A percentile compares a stretch with the other conserved stretches of the same genome.
These are phyloP conservation scores for Protaetia brevitarsis DNA, from an alignment of 1,140 invertebrate species.

Conservation along the genomic window DNA sequence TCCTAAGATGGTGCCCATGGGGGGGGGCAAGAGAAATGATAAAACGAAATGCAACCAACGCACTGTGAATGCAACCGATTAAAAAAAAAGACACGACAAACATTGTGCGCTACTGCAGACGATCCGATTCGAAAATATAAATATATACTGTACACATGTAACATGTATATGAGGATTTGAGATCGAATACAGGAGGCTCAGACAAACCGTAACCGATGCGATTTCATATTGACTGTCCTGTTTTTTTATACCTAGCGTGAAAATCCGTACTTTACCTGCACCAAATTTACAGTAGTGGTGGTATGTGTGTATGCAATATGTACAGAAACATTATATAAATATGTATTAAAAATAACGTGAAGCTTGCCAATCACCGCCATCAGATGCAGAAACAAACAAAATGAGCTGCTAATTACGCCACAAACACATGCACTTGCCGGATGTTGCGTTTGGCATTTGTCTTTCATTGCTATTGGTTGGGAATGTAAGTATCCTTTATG, in stretches of 20 bases:
- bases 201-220: too few relatives aligned
- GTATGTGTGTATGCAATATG: not conserved
- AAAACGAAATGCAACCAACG: not conserved
- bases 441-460: too few relatives aligned
- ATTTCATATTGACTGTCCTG: not conserved
- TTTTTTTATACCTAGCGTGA: slow-evolving; percentile 12
- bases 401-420: too few relatives aligned
- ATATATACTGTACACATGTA: not conserved
- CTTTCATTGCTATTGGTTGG: too few relatives aligned
- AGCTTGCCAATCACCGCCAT: too few relatives aligned
- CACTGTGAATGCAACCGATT: not conserved
- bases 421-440: too few relatives aligned
- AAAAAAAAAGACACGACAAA: slow-evolving; percentile 1
- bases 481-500: too few relatives aligned
- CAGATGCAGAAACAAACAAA: too few relatives aligned
- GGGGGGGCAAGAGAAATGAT: not conserved
- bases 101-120: slow-evolving; percentile 2
- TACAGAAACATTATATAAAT: too few relatives aligned
- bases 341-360: too few relatives aligned
- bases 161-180: not conserved
- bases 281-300: not conserved
- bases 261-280: slow-evolving; percentile 9
- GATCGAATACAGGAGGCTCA: too few relatives aligned
- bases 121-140: not conserved
- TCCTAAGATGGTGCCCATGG: too few relatives aligned